Base-by-base conservation (phyloP, 2,113 vertebrate species). In the Antigone vipio region DNA sequence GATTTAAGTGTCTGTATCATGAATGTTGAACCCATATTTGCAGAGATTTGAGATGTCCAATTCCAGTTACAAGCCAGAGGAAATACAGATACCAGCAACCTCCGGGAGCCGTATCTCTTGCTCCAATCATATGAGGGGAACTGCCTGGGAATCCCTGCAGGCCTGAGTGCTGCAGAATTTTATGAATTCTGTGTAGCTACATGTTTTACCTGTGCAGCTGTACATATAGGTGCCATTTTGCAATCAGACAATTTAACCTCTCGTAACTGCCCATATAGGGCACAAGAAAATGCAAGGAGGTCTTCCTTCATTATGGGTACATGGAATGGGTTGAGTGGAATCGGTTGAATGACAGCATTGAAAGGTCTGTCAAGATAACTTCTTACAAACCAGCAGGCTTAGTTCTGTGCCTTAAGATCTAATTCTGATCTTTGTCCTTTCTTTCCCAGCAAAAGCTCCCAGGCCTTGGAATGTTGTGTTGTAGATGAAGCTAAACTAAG, bases 81-180 rank as follows among this genome's bases (percentile, higher is more conserved):
- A 88, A 78, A 47, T 19, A 38, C 11, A 27, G 69, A 22, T 23
- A 58, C 13, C 29, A 78, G 17, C 8, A 73, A 3, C 59, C 38
- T 69, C 38, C 76, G 19, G 34, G 59, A 60, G 30, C 19, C 3
- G 0, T 26, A 3, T 30, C 18, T 67, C 45, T 71, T 38, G 12
- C 30, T 73, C 24, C 56, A 38, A 0, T 73, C 2, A 0, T 32
- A 23, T 5, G 42, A 63, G 27, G 9, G 12, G 6, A 64, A 27
- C 38, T n/a, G 18, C 15, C 17, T 52, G 44, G 59, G 44, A 22
- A 62, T 66, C 20, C 78, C 38, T 68, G 6, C 42, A 58, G 34
- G 34, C 47, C 62, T 71, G 15, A 22, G 47, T 32, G 12, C 40
- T 50, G 53, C 49, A 44, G 49, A 26, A 27, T 59, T 13, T 35